Evolutionary conservation across 2,888 invertebrate genomes (phyloP).

Genomic region (Chrysodeixis includens): DNA sequence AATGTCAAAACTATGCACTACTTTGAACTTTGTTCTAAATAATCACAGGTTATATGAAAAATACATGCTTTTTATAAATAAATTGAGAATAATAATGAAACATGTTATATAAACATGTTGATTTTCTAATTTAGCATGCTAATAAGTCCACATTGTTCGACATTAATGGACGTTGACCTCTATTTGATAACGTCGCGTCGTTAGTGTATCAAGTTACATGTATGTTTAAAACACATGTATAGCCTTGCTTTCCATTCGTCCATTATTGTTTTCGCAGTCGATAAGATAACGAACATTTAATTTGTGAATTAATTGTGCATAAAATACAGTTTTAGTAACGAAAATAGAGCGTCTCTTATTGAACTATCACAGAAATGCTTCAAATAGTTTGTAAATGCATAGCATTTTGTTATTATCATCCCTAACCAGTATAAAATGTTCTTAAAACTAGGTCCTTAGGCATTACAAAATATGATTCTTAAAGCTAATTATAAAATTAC

Average conservation of each 20-base stretch:
- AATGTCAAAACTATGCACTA: not conserved
- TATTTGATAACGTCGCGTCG: not conserved
- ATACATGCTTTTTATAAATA: not conserved
- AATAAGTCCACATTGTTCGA: not conserved
- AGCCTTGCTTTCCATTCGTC: not conserved
- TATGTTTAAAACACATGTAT: not conserved
- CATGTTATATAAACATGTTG: too few relatives aligned
- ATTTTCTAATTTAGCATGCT: too few relatives aligned
- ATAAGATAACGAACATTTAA: not conserved
- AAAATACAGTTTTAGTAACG: not conserved
- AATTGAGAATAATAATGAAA: not conserved
- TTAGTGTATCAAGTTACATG: not conserved
- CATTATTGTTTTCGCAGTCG: not conserved
- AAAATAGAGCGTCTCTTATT: constrained; percentile 5
- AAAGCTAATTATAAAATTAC: not conserved
- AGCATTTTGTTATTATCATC: constrained; percentile 39
- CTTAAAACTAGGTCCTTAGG: not conserved
- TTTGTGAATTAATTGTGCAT: not conserved
- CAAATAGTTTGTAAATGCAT: constrained; percentile 45
- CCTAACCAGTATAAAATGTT: constrained; percentile 2
- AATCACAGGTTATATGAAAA: not conserved
- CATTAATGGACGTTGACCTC: not conserved
- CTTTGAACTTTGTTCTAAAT: not conserved
- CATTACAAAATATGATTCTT: not conserved
- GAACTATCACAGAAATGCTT: constrained; percentile 56